A percentile compares a stretch with the other conserved stretches of the same genome.
These are phyloP conservation scores for Gasterosteus nipponicus DNA, from an alignment of 2,113 vertebrate genomes.

Conservation along the genomic window DNA sequence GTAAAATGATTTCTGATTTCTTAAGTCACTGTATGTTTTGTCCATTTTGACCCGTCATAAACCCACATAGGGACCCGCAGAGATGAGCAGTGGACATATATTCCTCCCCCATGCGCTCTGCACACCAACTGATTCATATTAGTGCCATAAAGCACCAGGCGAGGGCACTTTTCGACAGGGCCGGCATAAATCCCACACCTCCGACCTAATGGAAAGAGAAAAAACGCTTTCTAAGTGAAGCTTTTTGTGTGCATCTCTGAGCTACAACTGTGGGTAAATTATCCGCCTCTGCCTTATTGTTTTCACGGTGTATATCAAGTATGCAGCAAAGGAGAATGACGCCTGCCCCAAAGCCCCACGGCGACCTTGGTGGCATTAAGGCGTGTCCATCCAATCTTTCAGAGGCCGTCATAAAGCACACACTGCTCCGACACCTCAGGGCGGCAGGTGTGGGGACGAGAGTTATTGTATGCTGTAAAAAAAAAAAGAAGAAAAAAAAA, in stretches of 20 bases:
- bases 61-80: conserved; percentile 15
- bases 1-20: not conserved
- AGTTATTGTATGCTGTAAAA: conserved; percentile 64
- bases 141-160: conserved; percentile 67
- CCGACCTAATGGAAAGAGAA: conserved; percentile 38
- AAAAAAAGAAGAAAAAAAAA: conserved; percentile 31
- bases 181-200: conserved; percentile 63
- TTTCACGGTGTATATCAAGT: not conserved
- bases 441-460: conserved; percentile 24
- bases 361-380: conserved; percentile 67
- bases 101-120: conserved; percentile 53
- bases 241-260: conserved; percentile 9
- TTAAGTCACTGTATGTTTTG: conserved; percentile 6
- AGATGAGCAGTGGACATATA: conserved; percentile 50
- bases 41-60: not conserved
- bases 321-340: not conserved
- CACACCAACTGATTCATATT: conserved; percentile 69
- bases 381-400: conserved; percentile 59
- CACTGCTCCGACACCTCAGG: conserved; percentile 55
- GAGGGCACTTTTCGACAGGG: conserved; percentile 57
- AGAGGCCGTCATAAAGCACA: conserved; percentile 61
- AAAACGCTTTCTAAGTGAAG: conserved; percentile 10
- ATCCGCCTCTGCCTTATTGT: not conserved
- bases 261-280: not conserved
- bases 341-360: conserved; percentile 1